Evolutionary conservation across 2,888 invertebrate species (phyloP).

Genomic region (Rhopalosiphum nymphaeae): DNA sequence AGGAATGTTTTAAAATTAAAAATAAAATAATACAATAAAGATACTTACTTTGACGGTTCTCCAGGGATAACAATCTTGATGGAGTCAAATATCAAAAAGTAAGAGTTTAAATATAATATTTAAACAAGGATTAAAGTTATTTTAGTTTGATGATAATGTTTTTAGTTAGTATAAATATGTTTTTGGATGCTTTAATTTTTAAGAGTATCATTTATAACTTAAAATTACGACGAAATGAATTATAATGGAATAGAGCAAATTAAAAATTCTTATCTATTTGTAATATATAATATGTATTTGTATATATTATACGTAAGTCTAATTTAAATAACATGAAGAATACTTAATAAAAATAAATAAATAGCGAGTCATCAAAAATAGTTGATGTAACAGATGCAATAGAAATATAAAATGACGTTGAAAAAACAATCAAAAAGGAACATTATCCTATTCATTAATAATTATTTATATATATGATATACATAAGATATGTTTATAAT

Average conservation of each 20-base stretch:
- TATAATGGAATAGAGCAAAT: background rate
- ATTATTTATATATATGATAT: no score
- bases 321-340: slow-evolving; percentile 37
- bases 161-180: background rate
- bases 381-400: slow-evolving; percentile 23
- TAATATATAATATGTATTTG: background rate
- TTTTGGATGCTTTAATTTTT: background rate
- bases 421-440: slow-evolving; percentile 52
- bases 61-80: background rate
- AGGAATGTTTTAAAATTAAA: background rate
- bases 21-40: background rate
- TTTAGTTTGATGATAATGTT: background rate
- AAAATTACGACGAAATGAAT: background rate
- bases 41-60: background rate
- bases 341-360: slow-evolving; percentile 22
- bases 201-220: background rate
- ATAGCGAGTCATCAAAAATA: slow-evolving; percentile 26
- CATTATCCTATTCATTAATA: slow-evolving; percentile 50
- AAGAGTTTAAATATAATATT: background rate
- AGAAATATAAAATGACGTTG: slow-evolving; percentile 8
- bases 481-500: background rate
- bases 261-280: background rate
- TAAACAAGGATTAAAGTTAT: background rate
- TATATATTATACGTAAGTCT: slow-evolving; percentile 8
- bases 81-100: background rate